Base-by-base conservation (phyloP, 2,888 invertebrate species). In the Netelia inedita region DNA sequence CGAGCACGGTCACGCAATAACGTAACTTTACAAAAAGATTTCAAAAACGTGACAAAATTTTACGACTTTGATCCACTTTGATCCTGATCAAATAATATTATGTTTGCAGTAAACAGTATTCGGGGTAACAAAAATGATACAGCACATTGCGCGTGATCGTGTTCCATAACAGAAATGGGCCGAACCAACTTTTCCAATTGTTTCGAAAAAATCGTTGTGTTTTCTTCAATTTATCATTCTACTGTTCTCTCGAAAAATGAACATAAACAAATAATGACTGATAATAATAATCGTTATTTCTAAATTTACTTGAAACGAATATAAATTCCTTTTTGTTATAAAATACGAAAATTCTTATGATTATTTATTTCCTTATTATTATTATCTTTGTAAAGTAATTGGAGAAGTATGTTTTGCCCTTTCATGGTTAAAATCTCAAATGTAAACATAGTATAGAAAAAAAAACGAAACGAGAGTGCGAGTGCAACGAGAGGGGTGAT, bases 1-100 rank as follows among this genome's bases (percentile, higher is more conserved):
- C 46, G 65, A 68, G 68, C 43, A 46, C 41, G 53, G 55, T 57
- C 66, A 66, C n/a, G 2, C 53, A 53, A 53, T 53, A n/a, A 53
- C 14, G 53, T 55, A 6, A 41, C 19, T 21, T 21, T 50, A 16
- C n/a, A 50, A 19, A 28, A 21, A 65, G 43, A 16, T 65, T 65
- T 41, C 35, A 8, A 35, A 3, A 35, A 6, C 14, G 14, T 23
- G 5, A n/a, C 23, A 1, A 1, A 23, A 1, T 57, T 1, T 28
- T 14, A 14, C 63, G 63, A 10, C 14, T 28, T 35, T 63, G 1
- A 57, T 57, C 16, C 21, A 53, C n/a, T 63, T 63, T 23, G 2
- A 3, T 63, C 63, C 53, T 53, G 50, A 35, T 35, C 6, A 35
- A 35, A 35, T 35, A 35, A 35, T 35, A 6, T 1, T 35, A 6